Evolutionary conservation across 2,888 invertebrate genomes (phyloP), one percentile per base, ranked within the genome.

Genomic region (Drosophila niveifrons): DNA sequence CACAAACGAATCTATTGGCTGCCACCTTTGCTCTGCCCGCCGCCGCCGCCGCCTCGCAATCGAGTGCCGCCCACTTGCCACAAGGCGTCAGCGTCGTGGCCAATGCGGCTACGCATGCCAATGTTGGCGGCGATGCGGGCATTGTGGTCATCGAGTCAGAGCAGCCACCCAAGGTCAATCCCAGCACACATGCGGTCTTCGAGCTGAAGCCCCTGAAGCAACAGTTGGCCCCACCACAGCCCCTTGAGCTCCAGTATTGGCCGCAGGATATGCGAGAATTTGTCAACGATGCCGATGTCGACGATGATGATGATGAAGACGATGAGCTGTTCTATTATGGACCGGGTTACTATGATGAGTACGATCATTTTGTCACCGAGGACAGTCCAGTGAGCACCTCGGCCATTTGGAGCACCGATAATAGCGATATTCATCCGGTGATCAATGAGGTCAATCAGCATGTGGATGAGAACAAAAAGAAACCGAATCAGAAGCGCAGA

Each of bases 101-200:
- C 43, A 68, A 61, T 13, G 74, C 75, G 0, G 77, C 78, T n/a
- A 66, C 73, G 2, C 73, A 74, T 11, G 68, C 83, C 55, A 86
- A 84, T 61, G 84, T 83, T 23, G 87, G 55, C 28, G 82, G 51
- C 0, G 76, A 73, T 17, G 87, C 87, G 2, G 85, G 79, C 59
- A 81, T 91, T 55, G 75, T 90, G 7, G 77, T 90, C 4, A 77
- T 90, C 1, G 79, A 91, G 2, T 76, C 88, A 0, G 56, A 89
- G 46, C 66, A 56, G 17, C 91, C 91, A 2, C 91, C 90, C 15
- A 88, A 91, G 48, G 90, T 91, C 0, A 85, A 91, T 78, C 90
- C 89, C n/a, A 75, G 79, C 43, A 90, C 91, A 0, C 91, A 90
- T 57, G 90, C 91, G 0, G 82, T 90, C 6, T 90, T 90, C 55